Conservation (phyloP, 2,888 invertebrate genomes). For the Melieria omissa region DNA sequence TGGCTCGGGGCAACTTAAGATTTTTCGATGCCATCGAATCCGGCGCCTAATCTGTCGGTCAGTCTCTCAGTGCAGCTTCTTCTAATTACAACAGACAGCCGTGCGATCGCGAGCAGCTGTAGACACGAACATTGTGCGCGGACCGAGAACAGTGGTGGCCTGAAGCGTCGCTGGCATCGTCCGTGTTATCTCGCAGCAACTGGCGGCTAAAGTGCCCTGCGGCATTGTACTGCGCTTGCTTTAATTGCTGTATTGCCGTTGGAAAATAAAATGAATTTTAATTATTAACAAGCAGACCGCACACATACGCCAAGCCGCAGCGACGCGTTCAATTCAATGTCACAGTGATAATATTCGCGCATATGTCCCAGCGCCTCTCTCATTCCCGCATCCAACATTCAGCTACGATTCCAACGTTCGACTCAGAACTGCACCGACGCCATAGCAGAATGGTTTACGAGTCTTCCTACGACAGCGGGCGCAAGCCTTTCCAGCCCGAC, state of each 20-base stretch:
- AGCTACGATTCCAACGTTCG: neutral
- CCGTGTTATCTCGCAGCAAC: neutral
- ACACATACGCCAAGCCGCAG: too few relatives aligned
- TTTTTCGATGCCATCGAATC: neutral
- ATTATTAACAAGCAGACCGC: too few relatives aligned
- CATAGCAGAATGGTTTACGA: slow-evolving; percentile 56
- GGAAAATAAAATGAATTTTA: too few relatives aligned
- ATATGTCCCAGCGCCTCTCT: neutral
- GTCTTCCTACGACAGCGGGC: slow-evolving; percentile 60
- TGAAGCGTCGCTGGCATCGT: too few relatives aligned
- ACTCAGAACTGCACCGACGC: too few relatives aligned
- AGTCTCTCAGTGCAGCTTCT: slow-evolving; percentile 55
- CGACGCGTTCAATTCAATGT: too few relatives aligned
- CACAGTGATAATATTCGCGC: neutral
- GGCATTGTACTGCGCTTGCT: neutral
- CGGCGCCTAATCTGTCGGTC: slow-evolving; percentile 9
- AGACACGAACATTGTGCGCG: too few relatives aligned
- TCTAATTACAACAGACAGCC: slow-evolving; percentile 51
- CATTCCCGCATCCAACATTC: neutral
- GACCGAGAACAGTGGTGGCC: too few relatives aligned
- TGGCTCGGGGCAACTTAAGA: slow-evolving; percentile 4
- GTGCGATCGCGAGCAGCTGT: neutral
- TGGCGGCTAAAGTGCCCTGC: neutral
- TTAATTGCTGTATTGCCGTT: neutral
- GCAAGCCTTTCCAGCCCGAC: slow-evolving; percentile 61